Base-by-base conservation (phyloP, 1,140 invertebrate species). In the Frieseomelitta varia region DNA sequence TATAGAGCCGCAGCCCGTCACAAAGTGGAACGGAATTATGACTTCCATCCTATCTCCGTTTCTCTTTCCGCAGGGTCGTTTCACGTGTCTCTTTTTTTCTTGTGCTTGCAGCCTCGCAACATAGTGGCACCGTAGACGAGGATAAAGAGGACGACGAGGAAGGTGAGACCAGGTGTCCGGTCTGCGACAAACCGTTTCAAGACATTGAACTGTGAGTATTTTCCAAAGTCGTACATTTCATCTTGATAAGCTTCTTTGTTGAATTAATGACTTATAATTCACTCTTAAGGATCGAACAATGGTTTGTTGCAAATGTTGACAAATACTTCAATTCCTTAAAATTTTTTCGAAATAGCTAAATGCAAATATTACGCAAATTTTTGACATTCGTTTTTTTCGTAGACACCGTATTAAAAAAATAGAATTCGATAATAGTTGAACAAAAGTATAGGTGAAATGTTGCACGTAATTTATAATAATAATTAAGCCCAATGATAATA, bases 191-290 rank as follows among this genome's bases (percentile, higher is more conserved):
- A 92, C 95, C 95, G 61, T 97, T 96, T 92, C 94, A 95, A 79
- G 96, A 97, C 91, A 95, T 97, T 88, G 97, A 97, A 91, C 94
- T 95, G 97, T 97, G 95, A 97, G 97, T 96, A 87, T 8, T 24
- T 21, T 4, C 15, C 56, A 69, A 56, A 34, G 15, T 69, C 61
- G 14, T 61, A 61, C 24, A 47, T 61, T 61, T 4, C 1, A n/a
- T 61, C 12, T 24, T 61, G 14, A n/a, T 14, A n/a, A 61, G n/a
- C n/a, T 61, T 61, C 24, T 4, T 11, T 61, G 24, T 61, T 61
- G 2, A 4, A 12, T n/a, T 12, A 24, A 12, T 14, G n/a, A 61
- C 4, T 3, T 1, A 30, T 30, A 24, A 14, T 61, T 61, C 58
- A 24, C 2, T 61, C 58, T 61, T 61, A 61, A 14, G 14, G n/a